Percentiles rank a stretch among this genome's conserved stretches.
Evolutionary conservation across 2,888 invertebrate genomes (phyloP).

Genomic region (Lymantria monacha): DNA sequence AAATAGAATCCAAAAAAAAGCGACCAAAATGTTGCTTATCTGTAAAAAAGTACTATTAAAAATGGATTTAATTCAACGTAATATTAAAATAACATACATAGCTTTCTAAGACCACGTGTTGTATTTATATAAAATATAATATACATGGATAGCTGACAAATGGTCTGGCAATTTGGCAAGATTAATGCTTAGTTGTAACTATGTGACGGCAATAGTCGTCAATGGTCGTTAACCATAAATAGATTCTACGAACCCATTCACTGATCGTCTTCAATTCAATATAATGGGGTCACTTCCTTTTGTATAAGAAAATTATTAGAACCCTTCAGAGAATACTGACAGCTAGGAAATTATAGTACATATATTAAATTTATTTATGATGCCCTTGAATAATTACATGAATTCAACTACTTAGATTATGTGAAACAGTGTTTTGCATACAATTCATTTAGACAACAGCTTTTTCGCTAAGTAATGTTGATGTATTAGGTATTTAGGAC

Average conservation of each 20-base stretch:
- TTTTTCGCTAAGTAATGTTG: too few species aligned
- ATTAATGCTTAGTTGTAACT: neutral
- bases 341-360: neutral
- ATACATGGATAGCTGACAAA: neutral
- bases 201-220: neutral
- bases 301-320: conserved; percentile 11
- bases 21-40: too few species aligned
- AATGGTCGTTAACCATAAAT: neutral
- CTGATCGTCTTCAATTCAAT: conserved; percentile 59
- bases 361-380: too few species aligned
- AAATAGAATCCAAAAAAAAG: too few species aligned
- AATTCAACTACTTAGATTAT: too few species aligned
- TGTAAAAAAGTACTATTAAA: too few species aligned
- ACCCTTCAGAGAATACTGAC: neutral
- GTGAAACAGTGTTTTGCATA: too few species aligned
- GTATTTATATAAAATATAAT: neutral
- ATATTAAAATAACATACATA: too few species aligned
- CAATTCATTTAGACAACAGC: too few species aligned
- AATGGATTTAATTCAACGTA: too few species aligned
- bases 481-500: too few species aligned
- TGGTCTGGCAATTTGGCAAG: neutral
- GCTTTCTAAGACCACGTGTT: neutral
- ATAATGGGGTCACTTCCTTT: conserved; percentile 56
- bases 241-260: conserved; percentile 28
- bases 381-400: too few species aligned